Evolutionary conservation across 1,140 invertebrate genomes (phyloP).

Genomic region (Cylas formicarius): DNA sequence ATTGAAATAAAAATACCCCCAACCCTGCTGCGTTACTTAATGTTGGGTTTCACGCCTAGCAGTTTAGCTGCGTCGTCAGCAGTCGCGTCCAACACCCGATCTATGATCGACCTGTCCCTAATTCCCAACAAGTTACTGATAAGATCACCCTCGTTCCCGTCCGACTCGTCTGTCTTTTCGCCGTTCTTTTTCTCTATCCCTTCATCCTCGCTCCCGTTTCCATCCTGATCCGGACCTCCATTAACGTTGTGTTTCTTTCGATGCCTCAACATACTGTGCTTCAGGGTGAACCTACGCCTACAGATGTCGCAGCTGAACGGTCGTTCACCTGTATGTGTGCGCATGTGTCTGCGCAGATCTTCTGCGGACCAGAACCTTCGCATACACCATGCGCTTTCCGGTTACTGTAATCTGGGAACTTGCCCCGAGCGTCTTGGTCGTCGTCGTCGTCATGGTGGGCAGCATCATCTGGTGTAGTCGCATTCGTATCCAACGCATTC

Average conservation of each 20-base stretch:
- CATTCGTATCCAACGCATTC: constrained; percentile 64
- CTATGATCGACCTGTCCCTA: constrained; percentile 76
- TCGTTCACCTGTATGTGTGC: constrained; percentile 77
- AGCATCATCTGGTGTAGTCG: constrained; percentile 41
- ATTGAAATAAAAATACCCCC: too few relatives aligned
- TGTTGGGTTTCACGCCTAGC: constrained; percentile 73
- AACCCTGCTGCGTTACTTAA: too few relatives aligned
- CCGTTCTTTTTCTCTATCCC: too few relatives aligned
- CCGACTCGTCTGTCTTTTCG: constrained; percentile 48
- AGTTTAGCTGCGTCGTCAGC: constrained; percentile 82
- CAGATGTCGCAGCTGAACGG: constrained; percentile 78
- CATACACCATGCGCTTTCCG: constrained; percentile 84
- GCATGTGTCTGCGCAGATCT: constrained; percentile 85
- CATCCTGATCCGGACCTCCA: constrained; percentile 42
- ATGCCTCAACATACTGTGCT: constrained; percentile 88
- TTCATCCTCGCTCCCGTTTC: constrained; percentile 28
- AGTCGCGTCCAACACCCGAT: constrained; percentile 72
- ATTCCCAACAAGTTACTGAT: constrained; percentile 86
- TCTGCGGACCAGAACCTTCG: constrained; percentile 90
- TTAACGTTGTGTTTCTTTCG: constrained; percentile 69
- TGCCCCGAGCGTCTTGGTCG: constrained; percentile 52
- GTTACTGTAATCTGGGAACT: constrained; percentile 80
- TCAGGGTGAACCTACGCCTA: constrained; percentile 76
- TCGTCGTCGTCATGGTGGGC: constrained; percentile 45
- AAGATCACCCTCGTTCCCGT: constrained; percentile 61